Conservation (phyloP, 2,888 invertebrate genomes). For the Cotesia congregata region DNA sequence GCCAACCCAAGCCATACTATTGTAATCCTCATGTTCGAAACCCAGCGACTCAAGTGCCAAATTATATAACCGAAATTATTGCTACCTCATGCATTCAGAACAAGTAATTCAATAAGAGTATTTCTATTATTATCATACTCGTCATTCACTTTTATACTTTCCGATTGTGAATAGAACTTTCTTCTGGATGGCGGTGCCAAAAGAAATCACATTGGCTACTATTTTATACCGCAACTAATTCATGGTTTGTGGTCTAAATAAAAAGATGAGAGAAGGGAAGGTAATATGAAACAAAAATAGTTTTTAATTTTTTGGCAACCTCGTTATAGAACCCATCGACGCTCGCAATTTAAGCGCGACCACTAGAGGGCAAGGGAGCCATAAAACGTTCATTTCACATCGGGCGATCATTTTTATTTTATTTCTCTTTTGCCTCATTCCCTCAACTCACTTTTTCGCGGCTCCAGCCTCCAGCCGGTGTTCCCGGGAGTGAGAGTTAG, state of each 20-base stretch:
- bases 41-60: not conserved
- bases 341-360: constrained; percentile 26
- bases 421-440: constrained; percentile 22
- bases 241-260: constrained; percentile 12
- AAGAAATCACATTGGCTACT: constrained; percentile 7
- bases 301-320: constrained; percentile 22
- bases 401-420: constrained; percentile 25
- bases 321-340: constrained; percentile 24
- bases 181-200: not conserved
- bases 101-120: not conserved
- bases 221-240: not conserved
- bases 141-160: not conserved
- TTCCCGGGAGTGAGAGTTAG: constrained; percentile 23
- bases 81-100: constrained; percentile 21
- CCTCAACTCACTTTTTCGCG: constrained; percentile 19
- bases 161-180: not conserved
- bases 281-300: constrained; percentile 14
- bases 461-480: constrained; percentile 5
- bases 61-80: constrained; percentile 25
- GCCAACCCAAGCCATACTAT: no score
- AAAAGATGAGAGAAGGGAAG: not conserved
- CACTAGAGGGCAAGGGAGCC: constrained; percentile 20
- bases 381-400: constrained; percentile 35
- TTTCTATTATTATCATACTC: constrained; percentile 7
- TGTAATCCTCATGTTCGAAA: not conserved